phyloP scores from a whole-genome alignment of 2,888 invertebrate genomes.

The Trichogramma evanescens region DNA sequence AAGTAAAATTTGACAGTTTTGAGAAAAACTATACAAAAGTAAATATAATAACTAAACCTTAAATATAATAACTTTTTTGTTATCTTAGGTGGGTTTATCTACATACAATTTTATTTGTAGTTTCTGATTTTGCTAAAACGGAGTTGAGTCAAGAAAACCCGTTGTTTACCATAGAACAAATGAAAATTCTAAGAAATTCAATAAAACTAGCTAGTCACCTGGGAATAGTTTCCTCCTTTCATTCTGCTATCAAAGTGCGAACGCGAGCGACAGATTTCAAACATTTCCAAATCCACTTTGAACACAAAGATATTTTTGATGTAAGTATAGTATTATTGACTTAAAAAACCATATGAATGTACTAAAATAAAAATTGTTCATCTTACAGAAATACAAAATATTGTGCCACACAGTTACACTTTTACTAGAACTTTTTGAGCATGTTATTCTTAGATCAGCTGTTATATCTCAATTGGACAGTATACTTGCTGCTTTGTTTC shows the following conservation, averaged over 20 bases:
- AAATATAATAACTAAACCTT: not conserved
- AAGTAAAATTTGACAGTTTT: not conserved
- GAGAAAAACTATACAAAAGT: not conserved
- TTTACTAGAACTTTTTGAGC: conserved; percentile 45
- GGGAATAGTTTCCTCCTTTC: conserved; percentile 61
- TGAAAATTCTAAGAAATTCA: conserved; percentile 56
- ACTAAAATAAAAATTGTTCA: not conserved
- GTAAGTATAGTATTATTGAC: conserved; percentile 38
- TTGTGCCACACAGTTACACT: conserved; percentile 54
- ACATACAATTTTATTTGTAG: conserved; percentile 24
- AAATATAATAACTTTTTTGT: not conserved
- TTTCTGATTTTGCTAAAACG: conserved; percentile 26
- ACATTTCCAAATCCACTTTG: conserved; percentile 39
- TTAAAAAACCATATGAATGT: not conserved
- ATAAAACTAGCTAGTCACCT: conserved; percentile 59
- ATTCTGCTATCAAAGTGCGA: conserved; percentile 59
- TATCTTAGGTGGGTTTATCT: conserved; percentile 32
- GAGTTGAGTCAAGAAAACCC: conserved; percentile 25
- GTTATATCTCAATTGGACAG: conserved; percentile 33
- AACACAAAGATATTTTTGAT: conserved; percentile 45
- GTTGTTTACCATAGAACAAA: conserved; percentile 60
- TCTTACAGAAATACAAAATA: conserved; percentile 51
- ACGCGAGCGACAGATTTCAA: conserved; percentile 47
- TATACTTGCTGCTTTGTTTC: conserved; percentile 62
- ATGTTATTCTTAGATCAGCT: conserved; percentile 29